Evolutionary conservation across 1,140 invertebrate genomes (phyloP), one percentile per base, ranked within the genome.

Genomic region (Apis dorsata): DNA sequence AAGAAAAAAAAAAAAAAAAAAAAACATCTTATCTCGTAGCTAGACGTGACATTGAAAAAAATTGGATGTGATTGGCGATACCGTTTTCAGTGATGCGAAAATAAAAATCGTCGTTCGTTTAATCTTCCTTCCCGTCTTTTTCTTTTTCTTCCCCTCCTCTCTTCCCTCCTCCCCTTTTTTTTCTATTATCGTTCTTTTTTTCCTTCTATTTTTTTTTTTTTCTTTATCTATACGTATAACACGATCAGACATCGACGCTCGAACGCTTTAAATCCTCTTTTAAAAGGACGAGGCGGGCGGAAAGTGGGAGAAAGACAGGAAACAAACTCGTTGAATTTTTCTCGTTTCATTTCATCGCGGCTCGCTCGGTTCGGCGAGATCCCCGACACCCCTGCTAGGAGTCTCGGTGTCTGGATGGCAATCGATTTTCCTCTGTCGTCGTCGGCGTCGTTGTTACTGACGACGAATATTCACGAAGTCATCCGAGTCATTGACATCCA

Each of bases 401-500:
- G 80, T 57, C 84, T 77, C 75, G 74, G 68, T 88, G 87, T 88
- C 86, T 89, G 85, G 88, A 84, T 87, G 82, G 84, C 81, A 80
- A 90, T 90, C 89, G 90, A 90, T 90, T 90, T 90, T 90, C 85
- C 80, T 76, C 79, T 85, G 84, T 84, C 85, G 87, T 78, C 79
- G 75, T 75, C 85, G 88, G 63, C 77, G 87, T 83, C 81, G 87
- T 89, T 85, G 88, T 86, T 89, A 89, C 85, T 85, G 85, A 89
- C 88, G 85, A 83, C 88, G 90, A 89, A 89, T 90, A 90, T 90
- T 88, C 91, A 88, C 88, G 87, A 91, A 92, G 90, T 92, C 91
- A 92, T 92, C 89, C 90, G 87, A 93, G 92, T 93, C 92, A 93
- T 93, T 93, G 92, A 93, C 92, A 92, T 93, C 88, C 89, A 91